Evolutionary conservation across 2,888 invertebrate genomes (phyloP), one percentile per base, ranked within the genome.

Genomic region (Andrena chrysosceles): DNA sequence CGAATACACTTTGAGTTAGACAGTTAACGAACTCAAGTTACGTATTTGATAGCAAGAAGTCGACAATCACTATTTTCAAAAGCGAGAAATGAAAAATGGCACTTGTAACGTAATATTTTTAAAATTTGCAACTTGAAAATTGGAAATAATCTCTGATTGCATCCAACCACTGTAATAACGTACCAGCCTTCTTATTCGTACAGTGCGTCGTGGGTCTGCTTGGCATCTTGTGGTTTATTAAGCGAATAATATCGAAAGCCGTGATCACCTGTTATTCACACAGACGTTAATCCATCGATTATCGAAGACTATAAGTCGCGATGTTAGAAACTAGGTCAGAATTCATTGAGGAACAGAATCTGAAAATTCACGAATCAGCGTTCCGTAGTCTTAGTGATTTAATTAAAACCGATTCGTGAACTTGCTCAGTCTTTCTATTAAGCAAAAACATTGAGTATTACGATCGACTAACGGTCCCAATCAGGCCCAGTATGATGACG

Each of bases 401-500:
- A 10, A 31, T 13, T 20, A 48, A 62, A 20, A 10, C 2, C 7
- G 72, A 77, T 68, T 72, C 67, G 26, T 52, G 63, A 70, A 56
- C 31, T 23, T 1, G 26, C 26, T n/a, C 13, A 68, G 23, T n/a
- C 42, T 29, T 33, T 80, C 69, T 67, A 59, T 76, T 71, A 75
- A 62, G 52, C 77, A 73, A 66, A 67, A 60, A 52, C 76, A 84
- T 84, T 80, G 81, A 84, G 70, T 89, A 89, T 89, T 90, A 84
- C 83, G 88, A 90, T 87, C 81, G 87, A 94, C 93, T 93, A 91
- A 94, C 94, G 89, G 91, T 92, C 85, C 93, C 93, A 85, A 94
- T 92, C 73, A 94, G 87, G 84, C 93, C 93, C 67, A 93, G 87
- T 42, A 92, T 66, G 29, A 90, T 90, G n/a, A 93, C 93, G 85